Evolutionary conservation across 2,113 vertebrate genomes (phyloP).

Genomic region (Zosterops lateralis): DNA sequence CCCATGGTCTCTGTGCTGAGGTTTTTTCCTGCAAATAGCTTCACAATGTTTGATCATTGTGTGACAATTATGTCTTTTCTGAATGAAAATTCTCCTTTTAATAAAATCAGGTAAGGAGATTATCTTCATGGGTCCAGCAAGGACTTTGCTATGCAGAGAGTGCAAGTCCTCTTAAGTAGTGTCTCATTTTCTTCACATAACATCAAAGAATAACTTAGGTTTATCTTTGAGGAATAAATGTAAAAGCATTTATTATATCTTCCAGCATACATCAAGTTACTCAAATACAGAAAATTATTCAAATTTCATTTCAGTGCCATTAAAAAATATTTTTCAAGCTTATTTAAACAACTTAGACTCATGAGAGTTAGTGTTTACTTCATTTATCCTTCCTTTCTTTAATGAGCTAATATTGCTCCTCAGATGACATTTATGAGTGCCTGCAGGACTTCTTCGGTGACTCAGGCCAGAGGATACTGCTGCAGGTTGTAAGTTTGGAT

Average conservation of each 20-base stretch:
- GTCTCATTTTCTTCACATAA: neutral
- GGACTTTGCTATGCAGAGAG: neutral
- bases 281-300: neutral
- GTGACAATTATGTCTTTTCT: neutral
- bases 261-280: neutral
- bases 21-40: neutral
- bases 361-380: neutral
- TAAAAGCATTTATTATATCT: neutral
- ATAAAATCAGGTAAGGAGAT: neutral
- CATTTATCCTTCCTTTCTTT: neutral
- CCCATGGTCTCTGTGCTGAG: neutral
- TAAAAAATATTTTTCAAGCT: neutral
- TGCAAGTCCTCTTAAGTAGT: neutral
- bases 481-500: neutral
- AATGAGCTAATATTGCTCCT: neutral
- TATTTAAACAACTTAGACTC: neutral
- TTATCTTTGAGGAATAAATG: neutral
- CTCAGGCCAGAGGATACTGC: neutral
- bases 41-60: neutral
- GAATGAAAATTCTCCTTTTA: neutral
- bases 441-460: neutral
- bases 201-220: neutral
- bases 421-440: neutral
- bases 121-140: neutral
- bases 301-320: neutral